A percentile compares a stretch with the other conserved stretches of the same genome.
These are phyloP conservation scores for Ifrita kowaldi DNA, from an alignment of 2,113 vertebrate species.

Conservation along the genomic window DNA sequence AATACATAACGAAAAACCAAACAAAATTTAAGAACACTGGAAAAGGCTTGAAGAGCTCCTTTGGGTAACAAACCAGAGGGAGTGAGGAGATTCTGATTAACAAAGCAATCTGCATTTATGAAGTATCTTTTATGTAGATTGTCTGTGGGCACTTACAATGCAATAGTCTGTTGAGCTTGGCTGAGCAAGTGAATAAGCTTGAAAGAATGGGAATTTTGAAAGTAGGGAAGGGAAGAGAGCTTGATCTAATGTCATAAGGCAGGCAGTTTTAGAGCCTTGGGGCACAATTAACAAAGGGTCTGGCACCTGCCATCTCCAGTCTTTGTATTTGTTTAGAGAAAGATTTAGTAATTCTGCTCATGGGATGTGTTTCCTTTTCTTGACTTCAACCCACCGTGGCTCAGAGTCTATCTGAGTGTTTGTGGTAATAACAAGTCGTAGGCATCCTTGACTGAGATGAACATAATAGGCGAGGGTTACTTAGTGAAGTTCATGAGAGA, in stretches of 20 bases:
- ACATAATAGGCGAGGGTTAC: neutral
- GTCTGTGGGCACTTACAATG: neutral
- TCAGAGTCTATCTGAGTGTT: neutral
- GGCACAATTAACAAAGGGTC: slow-evolving; percentile 22
- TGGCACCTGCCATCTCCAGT: neutral
- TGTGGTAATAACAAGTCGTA: neutral
- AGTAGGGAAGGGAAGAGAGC: neutral
- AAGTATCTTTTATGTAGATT: neutral
- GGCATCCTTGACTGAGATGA: neutral
- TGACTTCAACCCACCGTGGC: neutral
- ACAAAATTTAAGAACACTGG: no score
- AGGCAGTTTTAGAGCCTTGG: slow-evolving; percentile 4
- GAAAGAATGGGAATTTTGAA: neutral
- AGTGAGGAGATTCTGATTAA: neutral
- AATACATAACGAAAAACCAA: rapidly evolving
- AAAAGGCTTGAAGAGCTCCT: neutral
- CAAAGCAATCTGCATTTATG: neutral
- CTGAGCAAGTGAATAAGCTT: neutral
- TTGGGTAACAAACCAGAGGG: neutral
- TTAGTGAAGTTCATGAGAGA: neutral
- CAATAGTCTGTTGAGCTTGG: neutral
- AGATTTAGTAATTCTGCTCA: neutral
- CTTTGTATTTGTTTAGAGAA: neutral
- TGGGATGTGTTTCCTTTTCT: neutral
- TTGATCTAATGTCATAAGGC: slow-evolving; percentile 38